phyloP scores from a whole-genome alignment of 2,113 vertebrate species.

The Solenodon paradoxus region DNA sequence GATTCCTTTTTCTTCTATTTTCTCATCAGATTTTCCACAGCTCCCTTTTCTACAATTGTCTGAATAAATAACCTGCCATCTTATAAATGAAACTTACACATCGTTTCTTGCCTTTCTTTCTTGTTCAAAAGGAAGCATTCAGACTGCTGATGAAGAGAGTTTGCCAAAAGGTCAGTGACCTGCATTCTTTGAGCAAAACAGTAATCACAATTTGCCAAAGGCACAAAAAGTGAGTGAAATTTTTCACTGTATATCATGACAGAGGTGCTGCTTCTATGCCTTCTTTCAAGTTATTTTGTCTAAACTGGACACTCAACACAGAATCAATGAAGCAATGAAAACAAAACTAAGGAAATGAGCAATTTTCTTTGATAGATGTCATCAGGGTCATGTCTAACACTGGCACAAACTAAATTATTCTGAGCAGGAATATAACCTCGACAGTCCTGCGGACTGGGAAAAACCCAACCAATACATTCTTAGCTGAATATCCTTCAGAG shows the following conservation, averaged over 20 bases:
- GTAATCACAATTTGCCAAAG: slow-evolving; percentile 58
- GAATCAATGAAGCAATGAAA: slow-evolving; percentile 26
- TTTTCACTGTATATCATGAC: background rate
- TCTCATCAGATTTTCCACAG: background rate
- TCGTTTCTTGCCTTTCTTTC: background rate
- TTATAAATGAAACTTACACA: background rate
- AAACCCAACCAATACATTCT: background rate
- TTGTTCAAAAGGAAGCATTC: background rate
- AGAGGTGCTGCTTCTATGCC: background rate
- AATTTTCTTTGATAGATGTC: background rate
- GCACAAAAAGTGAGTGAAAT: background rate
- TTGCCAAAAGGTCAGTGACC: slow-evolving; percentile 45
- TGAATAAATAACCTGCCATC: slow-evolving; percentile 41
- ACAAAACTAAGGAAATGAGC: slow-evolving; percentile 32
- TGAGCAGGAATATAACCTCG: background rate
- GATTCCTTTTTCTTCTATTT: background rate
- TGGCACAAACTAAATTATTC: background rate
- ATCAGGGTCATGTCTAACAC: background rate
- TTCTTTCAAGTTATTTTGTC: background rate
- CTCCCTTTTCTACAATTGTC: background rate
- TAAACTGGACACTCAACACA: background rate
- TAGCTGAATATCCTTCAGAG: background rate
- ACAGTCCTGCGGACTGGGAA: background rate
- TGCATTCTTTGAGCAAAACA: background rate
- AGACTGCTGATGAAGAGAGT: slow-evolving; percentile 29